Conservation (phyloP, 2,888 invertebrate genomes). For the Netelia melanura region DNA sequence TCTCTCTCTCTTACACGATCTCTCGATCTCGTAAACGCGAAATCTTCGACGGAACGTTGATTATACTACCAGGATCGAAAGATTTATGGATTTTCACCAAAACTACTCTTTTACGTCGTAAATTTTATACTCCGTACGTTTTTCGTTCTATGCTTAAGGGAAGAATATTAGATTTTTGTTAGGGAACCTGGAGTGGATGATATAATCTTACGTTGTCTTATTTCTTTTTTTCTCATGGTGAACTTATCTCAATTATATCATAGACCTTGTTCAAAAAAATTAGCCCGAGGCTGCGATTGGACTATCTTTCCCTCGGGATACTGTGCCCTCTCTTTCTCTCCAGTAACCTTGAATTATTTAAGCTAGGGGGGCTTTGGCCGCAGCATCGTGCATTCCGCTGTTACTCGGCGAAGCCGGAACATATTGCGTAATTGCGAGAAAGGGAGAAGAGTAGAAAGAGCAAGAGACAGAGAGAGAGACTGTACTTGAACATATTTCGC, state of each 20-base stretch:
- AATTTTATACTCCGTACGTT: slow-evolving; percentile 10
- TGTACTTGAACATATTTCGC: slow-evolving; percentile 65
- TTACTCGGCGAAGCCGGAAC: slow-evolving; percentile 69
- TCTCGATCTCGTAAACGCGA: slow-evolving; percentile 5
- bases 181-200: slow-evolving; percentile 23
- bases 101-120: slow-evolving; percentile 33
- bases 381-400: slow-evolving; percentile 65
- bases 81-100: slow-evolving; percentile 56
- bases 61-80: slow-evolving; percentile 45
- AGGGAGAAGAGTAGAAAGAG: slow-evolving; percentile 21
- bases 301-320: not conserved
- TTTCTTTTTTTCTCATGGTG: slow-evolving; percentile 22
- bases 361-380: slow-evolving; percentile 60
- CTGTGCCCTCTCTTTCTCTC: not conserved
- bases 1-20: not conserved
- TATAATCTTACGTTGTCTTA: not conserved
- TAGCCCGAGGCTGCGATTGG: slow-evolving; percentile 34
- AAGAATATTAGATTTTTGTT: slow-evolving; percentile 33
- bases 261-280: slow-evolving; percentile 17
- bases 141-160: slow-evolving; percentile 10
- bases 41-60: slow-evolving; percentile 44
- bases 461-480: slow-evolving; percentile 34
- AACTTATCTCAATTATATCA: slow-evolving; percentile 49
- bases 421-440: slow-evolving; percentile 76
- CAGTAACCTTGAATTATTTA: slow-evolving; percentile 54